Evolutionary conservation across 2,888 invertebrate species (phyloP).

Genomic region (Cordilura impudica): DNA sequence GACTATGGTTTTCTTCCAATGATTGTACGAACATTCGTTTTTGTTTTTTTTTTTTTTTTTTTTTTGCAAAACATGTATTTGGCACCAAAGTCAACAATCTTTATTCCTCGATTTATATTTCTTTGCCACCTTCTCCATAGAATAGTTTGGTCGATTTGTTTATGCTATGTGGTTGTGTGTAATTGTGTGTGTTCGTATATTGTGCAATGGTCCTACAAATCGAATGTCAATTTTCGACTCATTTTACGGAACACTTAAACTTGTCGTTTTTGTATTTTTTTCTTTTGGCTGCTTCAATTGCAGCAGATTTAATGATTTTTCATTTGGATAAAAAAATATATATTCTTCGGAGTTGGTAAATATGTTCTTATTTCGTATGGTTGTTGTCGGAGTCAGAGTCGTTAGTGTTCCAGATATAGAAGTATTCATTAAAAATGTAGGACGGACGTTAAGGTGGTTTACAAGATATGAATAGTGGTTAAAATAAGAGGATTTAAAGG

Average conservation of each 20-base stretch:
- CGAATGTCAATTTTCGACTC: slow-evolving; percentile 75
- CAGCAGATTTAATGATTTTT: slow-evolving; percentile 49
- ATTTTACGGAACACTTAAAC: slow-evolving; percentile 76
- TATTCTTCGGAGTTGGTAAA: slow-evolving; percentile 25
- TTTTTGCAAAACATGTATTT: slow-evolving; percentile 59
- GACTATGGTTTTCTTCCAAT: slow-evolving; percentile 43
- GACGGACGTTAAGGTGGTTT: no score
- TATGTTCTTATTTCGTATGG: slow-evolving; percentile 29
- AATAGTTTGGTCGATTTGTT: slow-evolving; percentile 7
- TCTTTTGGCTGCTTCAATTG: slow-evolving; percentile 27
- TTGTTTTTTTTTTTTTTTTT: no score
- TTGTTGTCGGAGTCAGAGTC: slow-evolving; percentile 23
- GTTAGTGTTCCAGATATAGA: not conserved
- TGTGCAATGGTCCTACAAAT: slow-evolving; percentile 75
- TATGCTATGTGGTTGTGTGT: not conserved
- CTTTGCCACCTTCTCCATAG: not conserved
- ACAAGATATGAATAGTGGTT: no score
- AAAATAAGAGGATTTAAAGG: no score
- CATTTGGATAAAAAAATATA: slow-evolving; percentile 32
- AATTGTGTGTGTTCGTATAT: slow-evolving; percentile 16
- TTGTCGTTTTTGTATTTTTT: slow-evolving; percentile 60
- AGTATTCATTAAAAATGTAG: no score
- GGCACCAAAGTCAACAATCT: slow-evolving; percentile 58
- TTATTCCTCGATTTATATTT: slow-evolving; percentile 46
- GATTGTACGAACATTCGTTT: no score